Conservation (phyloP, 2,797 vertebrate species). For the Salmo trutta region DNA sequence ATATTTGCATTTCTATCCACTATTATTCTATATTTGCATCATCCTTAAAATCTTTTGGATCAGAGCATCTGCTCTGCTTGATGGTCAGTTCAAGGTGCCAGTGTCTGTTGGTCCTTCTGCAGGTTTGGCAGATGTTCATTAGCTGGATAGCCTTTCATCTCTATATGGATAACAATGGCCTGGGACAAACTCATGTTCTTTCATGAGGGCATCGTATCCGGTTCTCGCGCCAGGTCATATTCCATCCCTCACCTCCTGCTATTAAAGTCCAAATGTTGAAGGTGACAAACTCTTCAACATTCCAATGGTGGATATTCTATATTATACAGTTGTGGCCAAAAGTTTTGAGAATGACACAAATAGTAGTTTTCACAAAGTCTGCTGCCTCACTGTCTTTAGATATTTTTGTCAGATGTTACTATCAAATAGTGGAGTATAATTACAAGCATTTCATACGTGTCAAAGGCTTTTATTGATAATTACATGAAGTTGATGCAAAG, state of each 20-base stretch:
- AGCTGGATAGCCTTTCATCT: conserved; percentile 80
- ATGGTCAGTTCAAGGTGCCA: conserved; percentile 77
- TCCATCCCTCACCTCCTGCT: conserved; percentile 62
- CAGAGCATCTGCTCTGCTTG: conserved; percentile 75
- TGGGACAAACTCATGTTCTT: conserved; percentile 72
- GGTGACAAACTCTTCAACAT: conserved; percentile 38
- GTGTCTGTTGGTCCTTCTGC: conserved; percentile 72
- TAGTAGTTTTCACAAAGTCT: too few species aligned
- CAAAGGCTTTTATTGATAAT: too few species aligned
- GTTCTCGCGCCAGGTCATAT: conserved; percentile 67
- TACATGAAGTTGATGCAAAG: too few species aligned
- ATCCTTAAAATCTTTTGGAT: conserved; percentile 67
- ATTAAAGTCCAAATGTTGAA: conserved; percentile 39
- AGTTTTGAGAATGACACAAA: too few species aligned
- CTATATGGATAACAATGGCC: conserved; percentile 78
- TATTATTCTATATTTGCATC: conserved; percentile 75
- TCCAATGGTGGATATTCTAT: neutral
- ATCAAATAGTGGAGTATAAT: too few species aligned
- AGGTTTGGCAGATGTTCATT: conserved; percentile 83
- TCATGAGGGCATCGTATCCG: conserved; percentile 74
- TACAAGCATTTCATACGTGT: too few species aligned
- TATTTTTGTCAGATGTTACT: too few species aligned
- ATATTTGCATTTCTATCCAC: conserved; percentile 58
- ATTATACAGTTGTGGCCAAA: too few species aligned
- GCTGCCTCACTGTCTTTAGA: too few species aligned